These are phyloP conservation scores for Rhynchotus rufescens DNA, from an alignment of 2,797 vertebrate genomes.

Conservation along the genomic window DNA sequence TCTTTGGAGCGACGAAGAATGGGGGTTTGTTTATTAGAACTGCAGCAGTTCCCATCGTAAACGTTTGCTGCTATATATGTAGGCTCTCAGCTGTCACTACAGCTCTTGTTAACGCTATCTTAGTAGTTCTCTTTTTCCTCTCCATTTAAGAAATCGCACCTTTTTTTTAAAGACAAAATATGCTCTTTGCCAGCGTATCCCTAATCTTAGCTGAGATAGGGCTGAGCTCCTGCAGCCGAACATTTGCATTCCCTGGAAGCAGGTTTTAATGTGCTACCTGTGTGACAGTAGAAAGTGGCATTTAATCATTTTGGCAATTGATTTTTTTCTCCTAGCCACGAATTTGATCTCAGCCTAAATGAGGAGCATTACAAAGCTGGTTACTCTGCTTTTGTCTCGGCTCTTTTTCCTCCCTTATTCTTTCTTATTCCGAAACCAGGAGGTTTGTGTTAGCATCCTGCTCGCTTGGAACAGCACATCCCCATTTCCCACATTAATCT, in stretches of 20 bases:
- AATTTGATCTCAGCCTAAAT: neutral
- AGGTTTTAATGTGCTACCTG: conserved; percentile 13
- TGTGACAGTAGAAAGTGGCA: neutral
- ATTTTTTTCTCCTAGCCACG: neutral
- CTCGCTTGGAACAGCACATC: neutral
- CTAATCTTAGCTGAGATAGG: conserved; percentile 59
- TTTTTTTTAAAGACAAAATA: conserved; percentile 50
- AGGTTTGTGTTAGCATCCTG: neutral
- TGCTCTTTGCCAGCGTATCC: conserved; percentile 48
- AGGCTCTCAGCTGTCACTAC: conserved; percentile 31
- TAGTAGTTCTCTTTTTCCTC: conserved; percentile 45
- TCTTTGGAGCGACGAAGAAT: neutral
- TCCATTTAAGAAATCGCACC: conserved; percentile 59
- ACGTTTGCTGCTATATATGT: conserved; percentile 34
- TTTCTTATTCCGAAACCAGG: neutral
- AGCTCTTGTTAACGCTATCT: neutral
- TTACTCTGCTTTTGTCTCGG: neutral
- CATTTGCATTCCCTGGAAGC: conserved; percentile 2
- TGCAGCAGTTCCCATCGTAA: conserved; percentile 51
- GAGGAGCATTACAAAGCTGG: neutral
- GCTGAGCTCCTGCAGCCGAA: conserved; percentile 31
- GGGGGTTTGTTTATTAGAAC: conserved; percentile 47
- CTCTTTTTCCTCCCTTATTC: conserved; percentile 14
- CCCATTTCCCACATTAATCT: conserved; percentile 64
- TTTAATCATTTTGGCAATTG: conserved; percentile 47